Evolutionary conservation across 2,797 vertebrate species (phyloP), one percentile per base, ranked within the genome.

Genomic region (Cetoscarus ocellatus): DNA sequence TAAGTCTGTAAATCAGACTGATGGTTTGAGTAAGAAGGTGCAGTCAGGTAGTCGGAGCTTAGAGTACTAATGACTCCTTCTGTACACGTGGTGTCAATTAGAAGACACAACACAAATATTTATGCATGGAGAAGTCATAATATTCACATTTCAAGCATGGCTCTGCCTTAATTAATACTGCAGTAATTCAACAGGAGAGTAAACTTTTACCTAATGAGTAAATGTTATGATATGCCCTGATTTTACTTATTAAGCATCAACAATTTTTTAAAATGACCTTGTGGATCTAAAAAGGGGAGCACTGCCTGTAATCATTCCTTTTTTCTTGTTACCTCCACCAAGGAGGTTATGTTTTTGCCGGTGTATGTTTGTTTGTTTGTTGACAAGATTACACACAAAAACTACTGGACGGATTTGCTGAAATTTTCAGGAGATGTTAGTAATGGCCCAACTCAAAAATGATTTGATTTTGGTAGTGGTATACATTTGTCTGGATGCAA

Each of bases 1-100:
- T 10, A 55, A 66, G 53, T 44, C 35, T 18, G 51, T 64, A 66
- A 73, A 83, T 77, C 7, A 63, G 51, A 14, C 53, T 44, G 42
- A 43, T 44, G 61, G 58, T 51, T 53, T 66, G 43, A 36, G 61
- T 54, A 39, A 64, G 65, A 60, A n/a, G n/a, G 49, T 9, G 6
- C 51, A 35, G 55, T 18, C 12, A 19, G 27, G 73, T 66, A 72
- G 8, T 39, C 43, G 48, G 35, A 67, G 49, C 7, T 18, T 56
- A 72, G 68, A 34, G 18, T 55, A 54, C 42, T 3, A 12, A 60
- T 51, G 49, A 55, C 40, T 14, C 3, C 17, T 66, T 48, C 10
- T 40, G 19, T 69, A 67, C 44, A 52, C 55, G 55, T 15, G 51
- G 10, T 27, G 50, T 68, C 68, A 79, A 58, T 73, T 44, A 48